Evolutionary conservation across 2,888 invertebrate species (phyloP).

Genomic region (Tholera decimalis): DNA sequence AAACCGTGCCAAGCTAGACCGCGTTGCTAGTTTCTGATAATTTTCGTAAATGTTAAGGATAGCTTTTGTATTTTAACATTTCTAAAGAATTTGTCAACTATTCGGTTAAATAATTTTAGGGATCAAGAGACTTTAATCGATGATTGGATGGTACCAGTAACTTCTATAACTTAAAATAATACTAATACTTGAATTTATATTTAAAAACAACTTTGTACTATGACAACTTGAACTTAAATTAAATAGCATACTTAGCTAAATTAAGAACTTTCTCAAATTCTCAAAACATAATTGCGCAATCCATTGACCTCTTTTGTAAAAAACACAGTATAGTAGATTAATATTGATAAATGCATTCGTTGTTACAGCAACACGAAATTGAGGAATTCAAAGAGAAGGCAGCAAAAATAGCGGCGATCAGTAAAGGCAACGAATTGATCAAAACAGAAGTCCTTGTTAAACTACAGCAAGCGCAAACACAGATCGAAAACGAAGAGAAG

Average conservation of each 20-base stretch:
- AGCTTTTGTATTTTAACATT: neutral
- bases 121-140: neutral
- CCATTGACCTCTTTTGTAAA: neutral
- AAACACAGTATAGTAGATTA: neutral
- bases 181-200: neutral
- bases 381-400: slow-evolving; percentile 80
- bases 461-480: slow-evolving; percentile 72
- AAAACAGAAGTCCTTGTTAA: slow-evolving; percentile 77
- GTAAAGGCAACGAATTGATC: slow-evolving; percentile 79
- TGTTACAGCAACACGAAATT: slow-evolving; percentile 79
- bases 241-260: neutral
- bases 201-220: neutral
- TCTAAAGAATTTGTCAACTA: neutral
- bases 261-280: neutral
- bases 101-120: neutral
- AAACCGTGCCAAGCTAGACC: too few relatives aligned
- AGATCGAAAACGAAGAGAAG: slow-evolving; percentile 67
- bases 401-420: slow-evolving; percentile 79
- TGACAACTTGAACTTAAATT: neutral
- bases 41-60: neutral
- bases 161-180: neutral
- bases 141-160: neutral
- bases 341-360: slow-evolving; percentile 7
- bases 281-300: neutral
- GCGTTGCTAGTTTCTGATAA: too few relatives aligned